Base-by-base conservation (phyloP, 2,888 invertebrate genomes). In the Chrysolina haemoptera region DNA sequence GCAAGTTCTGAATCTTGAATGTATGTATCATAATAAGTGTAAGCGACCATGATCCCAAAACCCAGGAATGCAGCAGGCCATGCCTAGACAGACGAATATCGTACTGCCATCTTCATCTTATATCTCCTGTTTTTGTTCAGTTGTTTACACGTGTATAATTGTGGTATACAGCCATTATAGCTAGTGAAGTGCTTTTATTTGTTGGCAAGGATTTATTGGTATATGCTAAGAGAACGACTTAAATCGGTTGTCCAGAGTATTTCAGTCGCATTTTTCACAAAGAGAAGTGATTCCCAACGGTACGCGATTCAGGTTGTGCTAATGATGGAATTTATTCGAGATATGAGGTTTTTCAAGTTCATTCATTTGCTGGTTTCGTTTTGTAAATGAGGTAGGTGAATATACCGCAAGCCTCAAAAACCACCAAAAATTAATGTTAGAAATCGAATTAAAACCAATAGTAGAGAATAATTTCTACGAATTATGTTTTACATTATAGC, bases 21-120 rank as follows among this genome's bases (percentile, higher is more conserved):
- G 53, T 53, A 20, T 53, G 12, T 53, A 53, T 53, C 53, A 76
- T 74, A 79, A 76, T 74, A 79, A 73, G 76, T 75, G 76, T 79
- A 73, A 76, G 68, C 70, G 81, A 80, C 81, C 81, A 73, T 81
- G 81, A 81, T 80, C 81, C 81, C 78, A 79, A 81, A 81, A 78
- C 74, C 22, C 70, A 75, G 78, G 81, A 81, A 81, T 81, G 81
- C 74, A 77, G 79, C 76, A 75, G 71, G 73, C 79, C 78, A 77
- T 80, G 77, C 75, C 76, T 78, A 75, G 73, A 72, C 79, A 62
- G 73, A 74, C 73, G 48, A 74, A 68, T 73, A 76, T 73, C 75
- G 72, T 59, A 59, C 70, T 63, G 70, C 67, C 67, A 65, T 70
- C 64, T 68, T 59, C 63, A 73, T 64, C 43, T 73, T 64, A 55